Evolutionary conservation across 2,797 vertebrate species (phyloP).

Genomic region (Notoglanidium macrostoma): DNA sequence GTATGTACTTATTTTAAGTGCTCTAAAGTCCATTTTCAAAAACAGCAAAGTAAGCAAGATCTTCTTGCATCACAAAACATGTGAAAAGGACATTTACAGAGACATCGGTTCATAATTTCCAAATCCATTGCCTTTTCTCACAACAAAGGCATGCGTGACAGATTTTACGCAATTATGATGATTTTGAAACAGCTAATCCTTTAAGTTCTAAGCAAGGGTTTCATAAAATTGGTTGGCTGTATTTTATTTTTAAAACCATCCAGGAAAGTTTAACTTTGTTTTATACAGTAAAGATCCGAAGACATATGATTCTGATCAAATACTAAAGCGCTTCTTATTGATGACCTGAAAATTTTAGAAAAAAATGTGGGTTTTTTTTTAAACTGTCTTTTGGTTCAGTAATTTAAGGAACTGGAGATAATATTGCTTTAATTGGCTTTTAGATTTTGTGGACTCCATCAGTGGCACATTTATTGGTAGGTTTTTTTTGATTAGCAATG

Average conservation of each 20-base stretch:
- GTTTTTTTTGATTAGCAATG: constrained; percentile 7
- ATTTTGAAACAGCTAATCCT: constrained; percentile 15
- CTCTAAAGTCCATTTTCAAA: background rate
- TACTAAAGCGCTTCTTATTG: background rate
- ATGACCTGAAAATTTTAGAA: constrained; percentile 49
- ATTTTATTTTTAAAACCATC: constrained; percentile 11
- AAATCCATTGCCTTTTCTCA: background rate
- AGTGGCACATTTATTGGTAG: background rate
- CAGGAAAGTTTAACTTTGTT: background rate
- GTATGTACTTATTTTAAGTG: background rate
- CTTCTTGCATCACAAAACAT: background rate
- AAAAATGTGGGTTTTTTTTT: constrained; percentile 44
- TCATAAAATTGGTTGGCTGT: constrained; percentile 4
- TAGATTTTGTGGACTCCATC: background rate
- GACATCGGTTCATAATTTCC: background rate
- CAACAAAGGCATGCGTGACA: background rate
- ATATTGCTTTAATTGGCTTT: constrained; percentile 44
- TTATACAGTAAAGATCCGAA: constrained; percentile 49
- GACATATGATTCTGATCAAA: constrained; percentile 17
- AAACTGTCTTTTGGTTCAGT: constrained; percentile 40
- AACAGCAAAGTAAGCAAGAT: background rate
- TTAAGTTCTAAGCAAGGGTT: constrained; percentile 6
- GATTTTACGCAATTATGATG: background rate
- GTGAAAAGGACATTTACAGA: background rate
- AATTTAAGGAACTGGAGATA: constrained; percentile 44